Evolutionary conservation across 2,113 vertebrate genomes (phyloP).

Genomic region (Mohoua ochrocephala): DNA sequence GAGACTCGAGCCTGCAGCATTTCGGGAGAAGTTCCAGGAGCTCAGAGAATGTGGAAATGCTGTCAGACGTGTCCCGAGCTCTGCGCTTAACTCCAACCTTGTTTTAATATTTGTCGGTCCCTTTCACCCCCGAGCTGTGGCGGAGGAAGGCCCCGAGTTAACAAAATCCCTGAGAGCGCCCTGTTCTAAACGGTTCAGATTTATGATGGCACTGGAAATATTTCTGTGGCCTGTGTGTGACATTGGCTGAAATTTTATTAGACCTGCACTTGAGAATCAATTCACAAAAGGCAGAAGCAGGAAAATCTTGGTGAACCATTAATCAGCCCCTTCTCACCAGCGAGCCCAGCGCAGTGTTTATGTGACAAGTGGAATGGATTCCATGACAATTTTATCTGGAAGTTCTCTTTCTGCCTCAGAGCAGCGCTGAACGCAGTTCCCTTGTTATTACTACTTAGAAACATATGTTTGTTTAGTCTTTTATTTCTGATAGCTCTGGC

Average conservation of each 20-base stretch:
- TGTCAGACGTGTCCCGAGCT: conserved; percentile 48
- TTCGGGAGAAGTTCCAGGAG: background rate
- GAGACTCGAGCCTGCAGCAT: background rate
- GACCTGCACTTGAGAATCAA: background rate
- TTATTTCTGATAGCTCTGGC: background rate
- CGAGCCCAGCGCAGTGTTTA: background rate
- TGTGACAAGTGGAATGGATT: background rate
- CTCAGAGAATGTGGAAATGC: background rate
- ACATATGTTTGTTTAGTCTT: background rate
- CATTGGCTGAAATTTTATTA: background rate
- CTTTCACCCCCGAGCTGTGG: conserved; percentile 36
- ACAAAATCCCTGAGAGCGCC: background rate
- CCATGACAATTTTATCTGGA: background rate
- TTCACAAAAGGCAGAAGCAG: background rate
- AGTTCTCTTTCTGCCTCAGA: background rate
- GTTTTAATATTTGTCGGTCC: background rate
- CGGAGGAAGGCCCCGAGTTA: background rate
- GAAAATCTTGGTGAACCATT: background rate
- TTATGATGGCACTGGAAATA: background rate
- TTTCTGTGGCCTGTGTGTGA: background rate
- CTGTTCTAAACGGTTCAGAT: background rate
- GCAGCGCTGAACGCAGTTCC: background rate
- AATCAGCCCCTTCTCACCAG: background rate
- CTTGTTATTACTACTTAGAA: background rate
- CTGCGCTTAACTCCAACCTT: conserved; percentile 22